Evolutionary conservation across 1,140 invertebrate species (phyloP).

Genomic region (Trachymyrmex septentrionalis): DNA sequence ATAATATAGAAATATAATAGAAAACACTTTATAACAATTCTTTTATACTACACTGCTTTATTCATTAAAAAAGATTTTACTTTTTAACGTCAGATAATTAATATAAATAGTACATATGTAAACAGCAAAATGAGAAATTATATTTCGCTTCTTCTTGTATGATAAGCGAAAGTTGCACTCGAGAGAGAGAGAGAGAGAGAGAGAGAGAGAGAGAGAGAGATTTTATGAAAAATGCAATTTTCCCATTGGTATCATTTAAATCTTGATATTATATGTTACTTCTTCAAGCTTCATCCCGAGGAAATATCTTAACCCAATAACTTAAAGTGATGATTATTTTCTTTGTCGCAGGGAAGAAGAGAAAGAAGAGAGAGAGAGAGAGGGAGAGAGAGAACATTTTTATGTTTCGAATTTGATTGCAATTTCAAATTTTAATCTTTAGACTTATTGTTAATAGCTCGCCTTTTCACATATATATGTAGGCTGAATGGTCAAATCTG

Average conservation of each 20-base stretch:
- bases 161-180: conserved; percentile 23
- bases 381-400: conserved; percentile 7
- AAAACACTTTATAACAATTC: not conserved
- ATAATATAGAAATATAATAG: not conserved
- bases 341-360: not conserved
- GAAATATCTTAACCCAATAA: not conserved
- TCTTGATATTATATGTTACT: conserved; percentile 46
- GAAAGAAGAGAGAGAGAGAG: no score
- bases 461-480: not conserved
- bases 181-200: no score
- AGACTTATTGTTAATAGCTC: not conserved
- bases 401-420: not conserved
- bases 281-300: conserved; percentile 14
- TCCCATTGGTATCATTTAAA: conserved; percentile 44
- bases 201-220: no score
- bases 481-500: conserved; percentile 24
- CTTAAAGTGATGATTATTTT: conserved; percentile 46
- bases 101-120: not conserved
- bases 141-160: conserved; percentile 11
- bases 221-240: conserved; percentile 48
- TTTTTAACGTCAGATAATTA: not conserved
- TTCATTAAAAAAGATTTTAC: not conserved
- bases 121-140: not conserved
- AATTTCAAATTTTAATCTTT: not conserved
- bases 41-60: not conserved